These are phyloP conservation scores for Phaedon cochleariae DNA, from an alignment of 2,888 invertebrate species.

Conservation along the genomic window DNA sequence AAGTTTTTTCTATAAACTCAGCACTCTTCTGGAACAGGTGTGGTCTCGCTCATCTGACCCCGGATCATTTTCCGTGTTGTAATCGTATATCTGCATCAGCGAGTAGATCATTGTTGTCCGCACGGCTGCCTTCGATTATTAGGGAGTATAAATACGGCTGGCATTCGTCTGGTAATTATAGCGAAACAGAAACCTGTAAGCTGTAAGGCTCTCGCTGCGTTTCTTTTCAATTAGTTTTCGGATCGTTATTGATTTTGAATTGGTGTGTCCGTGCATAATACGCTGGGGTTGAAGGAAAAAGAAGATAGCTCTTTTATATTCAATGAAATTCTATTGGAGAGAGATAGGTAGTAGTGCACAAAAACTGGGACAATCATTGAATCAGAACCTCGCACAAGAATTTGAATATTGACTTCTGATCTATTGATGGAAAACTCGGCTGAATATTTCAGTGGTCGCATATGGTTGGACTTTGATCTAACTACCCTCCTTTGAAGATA, in stretches of 20 bases:
- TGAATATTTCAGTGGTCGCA: no score
- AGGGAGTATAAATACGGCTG: constrained; percentile 30
- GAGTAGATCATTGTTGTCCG: constrained; percentile 37
- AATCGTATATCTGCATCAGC: constrained; percentile 44
- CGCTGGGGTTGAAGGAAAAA: constrained; percentile 22
- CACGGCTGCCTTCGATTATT: constrained; percentile 29
- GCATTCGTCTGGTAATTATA: constrained; percentile 27
- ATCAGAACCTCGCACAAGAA: background rate
- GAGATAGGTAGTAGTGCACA: constrained; percentile 12
- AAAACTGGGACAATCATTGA: constrained; percentile 6
- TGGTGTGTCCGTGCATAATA: constrained; percentile 38
- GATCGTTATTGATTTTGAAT: constrained; percentile 46
- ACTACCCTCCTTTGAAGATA: no score
- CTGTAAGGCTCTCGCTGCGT: constrained; percentile 30
- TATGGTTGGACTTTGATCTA: no score
- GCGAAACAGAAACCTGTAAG: constrained; percentile 43
- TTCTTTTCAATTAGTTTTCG: constrained; percentile 45
- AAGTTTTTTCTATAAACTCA: background rate
- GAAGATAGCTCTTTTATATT: constrained; percentile 29
- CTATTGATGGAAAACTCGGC: no score
- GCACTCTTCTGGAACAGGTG: constrained; percentile 51
- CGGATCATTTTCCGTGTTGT: constrained; percentile 54
- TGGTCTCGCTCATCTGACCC: constrained; percentile 51
- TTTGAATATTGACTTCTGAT: background rate
- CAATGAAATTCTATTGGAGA: constrained; percentile 31